Conservation (phyloP, 2,113 vertebrate species). For the Progne subis region DNA sequence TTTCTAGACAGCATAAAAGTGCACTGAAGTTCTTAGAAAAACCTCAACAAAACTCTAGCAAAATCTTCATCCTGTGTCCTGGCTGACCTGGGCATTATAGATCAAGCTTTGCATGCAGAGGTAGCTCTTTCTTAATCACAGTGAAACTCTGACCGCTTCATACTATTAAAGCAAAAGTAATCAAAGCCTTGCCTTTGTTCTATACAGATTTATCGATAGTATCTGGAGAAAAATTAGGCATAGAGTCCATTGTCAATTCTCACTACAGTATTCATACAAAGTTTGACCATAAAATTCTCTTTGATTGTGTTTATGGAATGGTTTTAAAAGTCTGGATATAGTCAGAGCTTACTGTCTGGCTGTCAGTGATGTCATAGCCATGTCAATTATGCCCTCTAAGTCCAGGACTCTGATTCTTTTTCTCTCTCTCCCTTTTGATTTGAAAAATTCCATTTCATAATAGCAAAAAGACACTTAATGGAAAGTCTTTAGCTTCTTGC, state of each 20-base stretch:
- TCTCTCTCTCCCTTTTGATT: background rate
- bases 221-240: conserved; percentile 1
- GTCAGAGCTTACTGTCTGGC: background rate
- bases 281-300: background rate
- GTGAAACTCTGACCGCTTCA: background rate
- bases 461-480: conserved; percentile 32
- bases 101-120: background rate
- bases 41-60: background rate
- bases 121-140: background rate
- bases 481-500: conserved; percentile 1
- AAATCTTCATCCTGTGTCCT: background rate
- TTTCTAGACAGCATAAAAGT: background rate
- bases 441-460: conserved; percentile 49
- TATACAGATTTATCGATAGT: background rate
- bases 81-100: background rate
- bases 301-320: background rate
- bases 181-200: background rate
- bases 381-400: conserved; percentile 27
- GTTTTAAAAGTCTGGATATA: conserved; percentile 12
- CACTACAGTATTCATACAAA: background rate
- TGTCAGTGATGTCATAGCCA: background rate
- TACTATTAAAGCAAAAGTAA: background rate
- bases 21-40: background rate
- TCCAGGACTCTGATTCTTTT: background rate
- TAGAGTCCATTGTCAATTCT: background rate